Evolutionary conservation across 37 sponge, comb jelly and placozoan genomes (phyloP).

Genomic region (Dysidea cf. avara): DNA sequence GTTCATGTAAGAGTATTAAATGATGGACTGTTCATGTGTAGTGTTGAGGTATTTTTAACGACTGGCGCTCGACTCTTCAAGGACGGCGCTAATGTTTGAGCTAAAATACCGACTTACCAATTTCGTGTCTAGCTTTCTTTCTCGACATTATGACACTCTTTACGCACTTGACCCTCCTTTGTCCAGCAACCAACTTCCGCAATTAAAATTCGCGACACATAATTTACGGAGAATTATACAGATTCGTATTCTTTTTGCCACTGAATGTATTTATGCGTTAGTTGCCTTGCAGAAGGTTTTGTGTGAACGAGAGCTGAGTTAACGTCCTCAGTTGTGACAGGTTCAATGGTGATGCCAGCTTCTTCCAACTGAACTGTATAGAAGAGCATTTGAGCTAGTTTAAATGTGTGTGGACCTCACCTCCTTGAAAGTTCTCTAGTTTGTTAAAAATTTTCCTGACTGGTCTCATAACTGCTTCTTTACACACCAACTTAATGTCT

Average conservation of each 20-base stretch:
- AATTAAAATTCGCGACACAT: no score
- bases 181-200: no score
- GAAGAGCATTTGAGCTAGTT: not conserved
- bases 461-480: conserved; percentile 97
- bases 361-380: conserved; percentile 6
- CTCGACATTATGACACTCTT: no score
- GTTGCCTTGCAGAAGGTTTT: conserved; percentile 87
- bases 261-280: conserved; percentile 66
- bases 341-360: conserved; percentile 70
- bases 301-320: conserved; percentile 80
- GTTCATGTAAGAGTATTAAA: no score
- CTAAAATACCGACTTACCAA: no score
- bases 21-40: no score
- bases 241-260: conserved; percentile 95
- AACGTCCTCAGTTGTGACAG: conserved; percentile 83
- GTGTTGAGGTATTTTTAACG: no score
- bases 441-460: conserved; percentile 88
- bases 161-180: no score
- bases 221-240: conserved; percentile 37
- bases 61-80: no score
- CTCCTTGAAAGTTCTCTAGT: conserved; percentile 23
- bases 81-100: no score
- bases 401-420: not conserved
- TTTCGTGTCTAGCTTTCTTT: no score
- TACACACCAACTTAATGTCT: conserved; percentile 92